Base-by-base conservation (phyloP, 1,140 invertebrate genomes). In the Drosophila arizonae region DNA sequence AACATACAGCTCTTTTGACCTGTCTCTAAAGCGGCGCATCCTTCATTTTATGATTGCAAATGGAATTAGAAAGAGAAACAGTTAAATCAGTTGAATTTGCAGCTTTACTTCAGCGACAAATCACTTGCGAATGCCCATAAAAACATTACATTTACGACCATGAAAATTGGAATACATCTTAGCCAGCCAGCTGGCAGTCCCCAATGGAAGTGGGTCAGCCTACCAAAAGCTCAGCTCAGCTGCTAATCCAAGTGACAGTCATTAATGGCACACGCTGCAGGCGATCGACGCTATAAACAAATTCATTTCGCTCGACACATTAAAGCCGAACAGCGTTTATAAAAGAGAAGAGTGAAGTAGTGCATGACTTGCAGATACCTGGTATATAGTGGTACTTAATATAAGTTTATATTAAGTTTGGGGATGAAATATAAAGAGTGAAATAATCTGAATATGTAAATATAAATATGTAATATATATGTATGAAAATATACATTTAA, bases 181-280 rank as follows among this genome's bases (percentile, higher is more conserved):
- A 72, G 78, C 62, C 52, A 78, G 55, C 66, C 52, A 78, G 55
- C 64, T 75, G 60, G 33, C 64, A 55, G 43, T 41, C 24, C 4
- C 61, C 48, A 52, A 70, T 64, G 65, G 51, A 84, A 85, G 64
- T 85, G 77, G 81, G 81, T 80, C 81, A 46, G 15, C 77, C 45
- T 65, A 9, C 65, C 57, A 30, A 61, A 61, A 64, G 74, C 66
- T 77, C 54, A 48, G 65, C 81, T 70, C 54, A 48, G 65, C 81
- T 70, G 58, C 64, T 81, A 77, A 86, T 86, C 61, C 80, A 78
- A 81, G 75, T 86, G 76, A 65, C 80, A 76, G 79, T 78, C 74
- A 81, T 85, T 86, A 81, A 81, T 87, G 79, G 71, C 76, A 76
- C 76, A 82, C 64, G 79, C 76, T 79, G 36, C 65, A 76, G 56